These are phyloP conservation scores for Paratilapia polleni DNA, from an alignment of 2,113 vertebrate species.

Conservation along the genomic window DNA sequence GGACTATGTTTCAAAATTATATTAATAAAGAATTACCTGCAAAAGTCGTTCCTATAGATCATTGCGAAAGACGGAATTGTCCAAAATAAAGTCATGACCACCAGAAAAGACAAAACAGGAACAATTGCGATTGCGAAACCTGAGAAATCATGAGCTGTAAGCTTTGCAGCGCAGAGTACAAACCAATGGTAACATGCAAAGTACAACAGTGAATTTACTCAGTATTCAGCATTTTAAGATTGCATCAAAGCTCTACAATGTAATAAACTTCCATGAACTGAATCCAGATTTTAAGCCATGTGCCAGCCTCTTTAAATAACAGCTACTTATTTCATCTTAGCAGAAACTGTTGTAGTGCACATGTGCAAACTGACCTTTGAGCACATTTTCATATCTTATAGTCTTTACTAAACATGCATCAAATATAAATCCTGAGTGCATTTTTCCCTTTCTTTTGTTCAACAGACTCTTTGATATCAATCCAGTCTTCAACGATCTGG, in stretches of 20 bases:
- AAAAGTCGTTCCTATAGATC: neutral
- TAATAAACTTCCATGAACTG: neutral
- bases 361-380: neutral
- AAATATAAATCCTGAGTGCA: slow-evolving; percentile 30
- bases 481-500: slow-evolving; percentile 41
- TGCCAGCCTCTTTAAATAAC: neutral
- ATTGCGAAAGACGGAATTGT: slow-evolving; percentile 56
- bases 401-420: slow-evolving; percentile 8
- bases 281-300: neutral
- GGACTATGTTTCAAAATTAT: neutral
- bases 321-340: neutral
- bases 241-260: neutral
- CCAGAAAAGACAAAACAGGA: slow-evolving; percentile 68
- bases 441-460: slow-evolving; percentile 55
- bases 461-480: slow-evolving; percentile 67
- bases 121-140: slow-evolving; percentile 72
- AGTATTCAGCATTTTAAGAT: neutral
- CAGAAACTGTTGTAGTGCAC: neutral
- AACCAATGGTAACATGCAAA: neutral
- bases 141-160: slow-evolving; percentile 19
- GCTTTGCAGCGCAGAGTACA: neutral
- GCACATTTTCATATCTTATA: slow-evolving; percentile 7
- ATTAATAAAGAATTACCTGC: neutral
- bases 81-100: slow-evolving; percentile 48
- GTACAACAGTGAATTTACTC: neutral